phyloP scores from a whole-genome alignment of 2,113 vertebrate genomes.

The Aptenodytes forsteri region DNA sequence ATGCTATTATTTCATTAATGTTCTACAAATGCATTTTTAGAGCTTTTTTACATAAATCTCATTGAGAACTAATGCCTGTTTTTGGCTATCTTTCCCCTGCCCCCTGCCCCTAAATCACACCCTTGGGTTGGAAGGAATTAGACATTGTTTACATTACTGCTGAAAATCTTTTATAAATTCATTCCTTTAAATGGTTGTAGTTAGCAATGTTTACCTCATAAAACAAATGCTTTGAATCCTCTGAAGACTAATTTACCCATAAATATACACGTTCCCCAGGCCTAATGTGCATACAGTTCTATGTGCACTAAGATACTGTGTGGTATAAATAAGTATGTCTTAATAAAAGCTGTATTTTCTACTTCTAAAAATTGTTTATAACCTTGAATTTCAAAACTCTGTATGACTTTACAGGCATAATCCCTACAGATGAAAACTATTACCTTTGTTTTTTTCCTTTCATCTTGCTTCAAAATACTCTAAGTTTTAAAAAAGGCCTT shows the following conservation, averaged over 20 bases:
- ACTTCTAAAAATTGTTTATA: constrained; percentile 15
- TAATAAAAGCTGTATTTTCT: background rate
- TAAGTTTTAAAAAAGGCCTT: background rate
- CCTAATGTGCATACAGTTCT: background rate
- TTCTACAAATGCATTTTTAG: background rate
- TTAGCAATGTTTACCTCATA: constrained; percentile 51
- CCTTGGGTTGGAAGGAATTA: constrained; percentile 26
- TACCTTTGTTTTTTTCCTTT: background rate
- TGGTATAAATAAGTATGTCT: background rate
- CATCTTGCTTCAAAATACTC: constrained; percentile 15
- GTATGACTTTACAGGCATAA: background rate
- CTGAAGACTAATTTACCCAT: constrained; percentile 17
- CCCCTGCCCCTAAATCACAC: background rate
- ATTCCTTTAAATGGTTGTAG: constrained; percentile 31
- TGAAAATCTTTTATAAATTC: constrained; percentile 13
- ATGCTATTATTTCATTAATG: background rate
- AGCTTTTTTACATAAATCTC: background rate
- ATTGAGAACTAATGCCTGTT: background rate
- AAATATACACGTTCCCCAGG: background rate
- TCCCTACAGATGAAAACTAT: background rate
- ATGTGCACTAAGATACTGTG: background rate
- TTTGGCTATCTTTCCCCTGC: background rate
- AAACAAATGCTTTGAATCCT: constrained; percentile 50
- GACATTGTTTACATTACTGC: background rate
- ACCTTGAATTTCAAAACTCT: constrained; percentile 52